These are phyloP conservation scores for Epicampocera succincta DNA, from an alignment of 2,888 invertebrate genomes.

Conservation along the genomic window DNA sequence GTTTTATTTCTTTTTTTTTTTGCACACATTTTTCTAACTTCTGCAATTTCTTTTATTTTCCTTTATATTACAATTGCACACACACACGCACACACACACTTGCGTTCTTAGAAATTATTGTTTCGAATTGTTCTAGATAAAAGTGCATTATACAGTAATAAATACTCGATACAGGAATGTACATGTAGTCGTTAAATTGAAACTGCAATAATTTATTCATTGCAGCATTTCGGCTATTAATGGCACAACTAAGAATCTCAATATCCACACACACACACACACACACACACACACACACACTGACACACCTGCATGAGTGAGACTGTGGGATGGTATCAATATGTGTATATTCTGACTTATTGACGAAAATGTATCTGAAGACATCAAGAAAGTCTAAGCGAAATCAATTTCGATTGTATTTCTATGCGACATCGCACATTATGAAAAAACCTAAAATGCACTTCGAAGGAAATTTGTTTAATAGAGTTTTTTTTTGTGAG, in stretches of 20 bases:
- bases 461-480: too few relatives aligned
- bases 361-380: too few relatives aligned
- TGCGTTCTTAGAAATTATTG: constrained; percentile 27
- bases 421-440: too few relatives aligned
- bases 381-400: too few relatives aligned
- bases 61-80: constrained; percentile 14
- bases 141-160: constrained; percentile 38
- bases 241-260: constrained; percentile 24
- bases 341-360: too few relatives aligned
- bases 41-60: constrained; percentile 51
- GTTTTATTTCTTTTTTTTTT: constrained; percentile 23
- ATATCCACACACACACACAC: background rate
- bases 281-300: too few relatives aligned
- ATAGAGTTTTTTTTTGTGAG: too few relatives aligned
- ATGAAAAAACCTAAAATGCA: too few relatives aligned
- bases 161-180: constrained; percentile 32
- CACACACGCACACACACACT: background rate
- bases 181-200: constrained; percentile 39
- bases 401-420: too few relatives aligned
- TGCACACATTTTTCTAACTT: constrained; percentile 29
- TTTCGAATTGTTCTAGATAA: constrained; percentile 45
- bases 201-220: constrained; percentile 65
- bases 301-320: too few relatives aligned
- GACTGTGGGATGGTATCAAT: too few relatives aligned
- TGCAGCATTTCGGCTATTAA: constrained; percentile 55